A percentile compares a stretch with the other conserved stretches of the same genome.
These are phyloP conservation scores for Thalassophryne amazonica DNA, from an alignment of 2,797 vertebrate species.

Conservation along the genomic window DNA sequence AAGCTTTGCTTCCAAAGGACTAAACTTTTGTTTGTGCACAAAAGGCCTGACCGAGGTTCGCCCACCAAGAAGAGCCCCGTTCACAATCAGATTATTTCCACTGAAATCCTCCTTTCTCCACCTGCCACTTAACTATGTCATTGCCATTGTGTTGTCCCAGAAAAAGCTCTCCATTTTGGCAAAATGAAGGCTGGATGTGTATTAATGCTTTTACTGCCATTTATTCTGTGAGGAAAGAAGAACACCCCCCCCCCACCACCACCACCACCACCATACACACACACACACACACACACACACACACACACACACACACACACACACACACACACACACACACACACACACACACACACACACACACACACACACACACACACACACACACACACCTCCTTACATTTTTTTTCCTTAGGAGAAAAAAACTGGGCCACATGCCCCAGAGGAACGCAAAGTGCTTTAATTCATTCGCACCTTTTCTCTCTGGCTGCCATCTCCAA, in stretches of 20 bases:
- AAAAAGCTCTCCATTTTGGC: slow-evolving; percentile 86
- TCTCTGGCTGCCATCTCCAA: slow-evolving; percentile 95
- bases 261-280: too few species aligned
- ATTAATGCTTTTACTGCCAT: slow-evolving; percentile 88
- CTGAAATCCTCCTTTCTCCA: slow-evolving; percentile 89
- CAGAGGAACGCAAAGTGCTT: slow-evolving; percentile 94
- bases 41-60: slow-evolving; percentile 83
- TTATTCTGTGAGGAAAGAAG: slow-evolving; percentile 72
- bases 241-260: slow-evolving; percentile 57
- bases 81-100: slow-evolving; percentile 97
- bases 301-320: too few species aligned
- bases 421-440: slow-evolving; percentile 98
- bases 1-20: slow-evolving; percentile 77
- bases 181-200: slow-evolving; percentile 82
- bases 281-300: too few species aligned
- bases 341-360: too few species aligned
- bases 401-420: slow-evolving; percentile 78
- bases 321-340: too few species aligned
- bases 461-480: slow-evolving; percentile 99
- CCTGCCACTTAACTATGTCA: slow-evolving; percentile 94
- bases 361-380: neutral
- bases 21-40: slow-evolving; percentile 81
- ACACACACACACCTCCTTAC: too few species aligned
- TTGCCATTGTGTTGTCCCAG: slow-evolving; percentile 82
- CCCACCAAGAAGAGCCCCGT: slow-evolving; percentile 74